Percentiles rank a stretch among this genome's conserved stretches.
Conservation (phyloP, 1,140 invertebrate genomes). For the Bombus fervidus region DNA sequence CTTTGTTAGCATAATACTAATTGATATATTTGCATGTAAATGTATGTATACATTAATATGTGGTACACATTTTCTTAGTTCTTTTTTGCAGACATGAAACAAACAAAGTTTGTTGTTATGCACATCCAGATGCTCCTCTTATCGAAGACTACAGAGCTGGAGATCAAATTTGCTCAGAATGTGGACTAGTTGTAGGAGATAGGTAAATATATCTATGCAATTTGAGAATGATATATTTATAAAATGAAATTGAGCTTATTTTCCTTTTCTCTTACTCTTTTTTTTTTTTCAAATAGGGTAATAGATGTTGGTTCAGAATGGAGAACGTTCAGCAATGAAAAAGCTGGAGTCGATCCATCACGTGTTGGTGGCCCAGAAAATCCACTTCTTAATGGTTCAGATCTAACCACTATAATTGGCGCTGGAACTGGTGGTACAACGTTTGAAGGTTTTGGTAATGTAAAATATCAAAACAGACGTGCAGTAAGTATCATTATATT, state of each 20-base stretch:
- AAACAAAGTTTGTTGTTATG: conserved; percentile 93
- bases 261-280: not conserved
- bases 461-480: conserved; percentile 96
- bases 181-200: conserved; percentile 99
- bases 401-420: conserved; percentile 98
- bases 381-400: conserved; percentile 96
- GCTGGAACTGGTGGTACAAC: conserved; percentile 93
- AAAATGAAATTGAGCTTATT: not conserved
- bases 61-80: conserved; percentile 48
- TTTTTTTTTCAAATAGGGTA: conserved; percentile 86
- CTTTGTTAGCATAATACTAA: not conserved
- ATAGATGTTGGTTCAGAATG: conserved; percentile 99
- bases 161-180: conserved; percentile 99
- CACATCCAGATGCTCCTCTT: conserved; percentile 97
- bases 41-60: conserved; percentile 29
- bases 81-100: conserved; percentile 85
- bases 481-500: conserved; percentile 83
- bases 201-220: conserved; percentile 85
- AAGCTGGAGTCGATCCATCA: conserved; percentile 97
- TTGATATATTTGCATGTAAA: not conserved
- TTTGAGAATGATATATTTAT: conserved; percentile 14
- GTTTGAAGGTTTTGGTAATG: conserved; percentile 92
- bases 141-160: conserved; percentile 99
- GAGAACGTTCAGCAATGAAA: conserved; percentile 99
- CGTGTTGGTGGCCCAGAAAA: conserved; percentile 99